Conservation (phyloP, 2,888 invertebrate genomes). For the Asteroscopus sphinx region DNA sequence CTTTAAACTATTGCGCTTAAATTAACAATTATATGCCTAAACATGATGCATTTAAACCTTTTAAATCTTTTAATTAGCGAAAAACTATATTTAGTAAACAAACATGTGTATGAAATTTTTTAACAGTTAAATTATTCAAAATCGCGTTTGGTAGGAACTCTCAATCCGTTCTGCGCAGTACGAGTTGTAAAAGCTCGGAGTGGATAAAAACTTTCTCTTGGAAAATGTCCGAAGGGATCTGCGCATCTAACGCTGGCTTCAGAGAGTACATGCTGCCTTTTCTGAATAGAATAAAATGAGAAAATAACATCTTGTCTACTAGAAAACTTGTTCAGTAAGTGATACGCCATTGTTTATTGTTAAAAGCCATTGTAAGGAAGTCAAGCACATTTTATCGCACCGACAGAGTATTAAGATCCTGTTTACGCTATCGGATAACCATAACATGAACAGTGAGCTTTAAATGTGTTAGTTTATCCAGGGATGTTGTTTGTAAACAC, state of each 20-base stretch:
- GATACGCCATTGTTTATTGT: slow-evolving; percentile 34
- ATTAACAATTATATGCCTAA: too few relatives aligned
- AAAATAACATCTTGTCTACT: background rate
- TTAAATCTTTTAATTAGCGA: too few relatives aligned
- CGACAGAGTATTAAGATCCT: slow-evolving; percentile 50
- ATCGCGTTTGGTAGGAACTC: background rate
- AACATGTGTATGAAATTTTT: too few relatives aligned
- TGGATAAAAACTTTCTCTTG: slow-evolving; percentile 64
- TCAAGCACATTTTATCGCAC: slow-evolving; percentile 31
- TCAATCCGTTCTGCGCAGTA: slow-evolving; percentile 28
- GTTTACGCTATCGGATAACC: slow-evolving; percentile 55
- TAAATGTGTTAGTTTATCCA: slow-evolving; percentile 41
- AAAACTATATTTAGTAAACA: too few relatives aligned
- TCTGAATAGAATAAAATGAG: background rate
- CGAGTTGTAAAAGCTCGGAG: slow-evolving; percentile 35
- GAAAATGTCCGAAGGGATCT: slow-evolving; percentile 54
- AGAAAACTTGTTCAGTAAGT: slow-evolving; percentile 9
- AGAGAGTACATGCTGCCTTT: slow-evolving; percentile 20
- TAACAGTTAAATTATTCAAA: background rate
- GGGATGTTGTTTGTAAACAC: slow-evolving; percentile 53
- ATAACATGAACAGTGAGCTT: slow-evolving; percentile 48
- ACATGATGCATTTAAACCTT: too few relatives aligned
- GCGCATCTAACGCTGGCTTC: slow-evolving; percentile 30
- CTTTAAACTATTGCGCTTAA: too few relatives aligned
- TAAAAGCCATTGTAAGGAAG: slow-evolving; percentile 27